These are phyloP conservation scores for Melanargia galathea DNA, from an alignment of 2,888 invertebrate species.

Conservation along the genomic window DNA sequence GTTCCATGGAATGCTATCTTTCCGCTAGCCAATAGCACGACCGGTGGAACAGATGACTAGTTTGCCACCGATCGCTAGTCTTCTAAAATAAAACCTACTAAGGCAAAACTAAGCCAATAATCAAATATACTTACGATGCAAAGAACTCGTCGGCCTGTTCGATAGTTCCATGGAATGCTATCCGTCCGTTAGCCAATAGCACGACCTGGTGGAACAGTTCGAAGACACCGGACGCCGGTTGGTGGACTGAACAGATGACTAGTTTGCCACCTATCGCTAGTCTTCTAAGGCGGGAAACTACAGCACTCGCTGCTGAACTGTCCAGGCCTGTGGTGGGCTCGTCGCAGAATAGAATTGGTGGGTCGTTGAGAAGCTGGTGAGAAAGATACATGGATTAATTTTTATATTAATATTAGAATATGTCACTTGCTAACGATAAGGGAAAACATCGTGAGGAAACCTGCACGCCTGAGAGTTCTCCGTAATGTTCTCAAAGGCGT, in stretches of 20 bases:
- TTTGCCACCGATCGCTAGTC: slow-evolving; percentile 86
- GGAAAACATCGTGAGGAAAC: too few relatives aligned
- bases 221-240: slow-evolving; percentile 93
- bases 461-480: too few relatives aligned
- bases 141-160: slow-evolving; percentile 86
- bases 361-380: slow-evolving; percentile 90
- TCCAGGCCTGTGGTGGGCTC: slow-evolving; percentile 97
- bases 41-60: slow-evolving; percentile 93
- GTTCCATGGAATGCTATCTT: slow-evolving; percentile 90
- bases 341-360: slow-evolving; percentile 94
- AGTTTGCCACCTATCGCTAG: slow-evolving; percentile 87
- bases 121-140: slow-evolving; percentile 79
- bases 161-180: slow-evolving; percentile 90
- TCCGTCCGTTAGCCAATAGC: slow-evolving; percentile 88
- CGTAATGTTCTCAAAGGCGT: too few relatives aligned
- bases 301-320: slow-evolving; percentile 92
- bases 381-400: not conserved
- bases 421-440: too few relatives aligned
- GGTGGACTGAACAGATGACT: slow-evolving; percentile 94
- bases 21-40: slow-evolving; percentile 91
- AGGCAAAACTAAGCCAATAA: not conserved
- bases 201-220: slow-evolving; percentile 91
- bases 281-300: slow-evolving; percentile 86
- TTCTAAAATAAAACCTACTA: slow-evolving; percentile 48
- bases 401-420: too few relatives aligned